Percentiles rank a stretch among this genome's conserved stretches.
Conservation (phyloP, 2,797 vertebrate species). For the Manis pentadactyla region DNA sequence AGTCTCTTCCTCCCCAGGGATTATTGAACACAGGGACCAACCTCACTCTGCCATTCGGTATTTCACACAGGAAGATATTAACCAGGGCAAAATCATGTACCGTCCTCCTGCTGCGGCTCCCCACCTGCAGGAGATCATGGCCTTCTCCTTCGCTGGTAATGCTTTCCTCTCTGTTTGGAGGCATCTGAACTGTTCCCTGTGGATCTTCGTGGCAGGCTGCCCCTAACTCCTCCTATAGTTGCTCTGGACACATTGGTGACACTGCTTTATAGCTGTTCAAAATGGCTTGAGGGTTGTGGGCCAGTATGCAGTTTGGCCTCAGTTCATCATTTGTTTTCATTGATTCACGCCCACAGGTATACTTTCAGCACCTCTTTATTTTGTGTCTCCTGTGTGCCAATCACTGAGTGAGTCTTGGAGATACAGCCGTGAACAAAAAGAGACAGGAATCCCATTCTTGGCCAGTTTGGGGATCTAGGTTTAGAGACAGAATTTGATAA, state of each 20-base stretch:
- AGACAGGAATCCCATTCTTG: neutral
- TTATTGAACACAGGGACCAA: constrained; percentile 91
- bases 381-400: neutral
- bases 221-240: neutral
- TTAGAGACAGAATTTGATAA: neutral
- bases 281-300: neutral
- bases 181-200: neutral
- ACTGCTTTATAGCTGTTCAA: neutral
- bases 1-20: constrained; percentile 85
- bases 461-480: neutral
- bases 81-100: constrained; percentile 92
- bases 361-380: neutral
- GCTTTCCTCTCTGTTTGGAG: neutral
- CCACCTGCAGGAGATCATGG: constrained; percentile 94
- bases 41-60: constrained; percentile 86
- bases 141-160: constrained; percentile 96
- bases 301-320: neutral
- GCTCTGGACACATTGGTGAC: neutral
- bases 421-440: neutral
- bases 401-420: neutral
- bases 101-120: constrained; percentile 92
- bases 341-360: neutral
- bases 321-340: neutral
- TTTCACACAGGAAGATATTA: constrained; percentile 95
- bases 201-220: neutral